These are phyloP conservation scores for Poecilobothrus nobilitatus DNA, from an alignment of 2,888 invertebrate species.

Conservation along the genomic window DNA sequence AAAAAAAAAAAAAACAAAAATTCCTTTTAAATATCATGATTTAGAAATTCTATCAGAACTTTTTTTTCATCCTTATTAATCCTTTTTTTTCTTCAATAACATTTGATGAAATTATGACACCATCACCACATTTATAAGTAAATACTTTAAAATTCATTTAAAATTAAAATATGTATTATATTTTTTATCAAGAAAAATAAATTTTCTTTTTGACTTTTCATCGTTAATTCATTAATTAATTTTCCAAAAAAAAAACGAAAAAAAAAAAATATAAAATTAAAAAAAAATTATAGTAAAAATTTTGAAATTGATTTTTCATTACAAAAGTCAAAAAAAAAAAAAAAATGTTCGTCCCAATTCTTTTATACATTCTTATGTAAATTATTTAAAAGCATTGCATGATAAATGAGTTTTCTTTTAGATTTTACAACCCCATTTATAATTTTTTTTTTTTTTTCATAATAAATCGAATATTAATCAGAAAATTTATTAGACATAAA, in stretches of 20 bases:
- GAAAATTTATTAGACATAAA: background rate
- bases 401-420: background rate
- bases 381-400: background rate
- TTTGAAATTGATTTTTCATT: background rate
- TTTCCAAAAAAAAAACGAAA: background rate
- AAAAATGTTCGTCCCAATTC: background rate
- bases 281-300: background rate
- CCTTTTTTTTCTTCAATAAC: too few species aligned
- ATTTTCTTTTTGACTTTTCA: background rate
- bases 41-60: too few species aligned
- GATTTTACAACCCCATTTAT: background rate
- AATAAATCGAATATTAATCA: background rate
- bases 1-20: too few species aligned
- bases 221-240: conserved; percentile 3
- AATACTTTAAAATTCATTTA: conserved; percentile 3
- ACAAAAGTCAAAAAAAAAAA: background rate
- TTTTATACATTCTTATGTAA: background rate
- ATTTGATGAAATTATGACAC: background rate
- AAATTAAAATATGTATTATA: too few species aligned
- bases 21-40: too few species aligned
- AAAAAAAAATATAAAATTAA: background rate
- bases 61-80: too few species aligned
- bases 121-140: background rate
- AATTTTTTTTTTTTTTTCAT: background rate
- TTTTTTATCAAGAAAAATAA: background rate